A percentile compares a stretch with the other conserved stretches of the same genome.
These are phyloP conservation scores for Cacoxenus indagator DNA, from an alignment of 2,888 invertebrate species.

Conservation along the genomic window DNA sequence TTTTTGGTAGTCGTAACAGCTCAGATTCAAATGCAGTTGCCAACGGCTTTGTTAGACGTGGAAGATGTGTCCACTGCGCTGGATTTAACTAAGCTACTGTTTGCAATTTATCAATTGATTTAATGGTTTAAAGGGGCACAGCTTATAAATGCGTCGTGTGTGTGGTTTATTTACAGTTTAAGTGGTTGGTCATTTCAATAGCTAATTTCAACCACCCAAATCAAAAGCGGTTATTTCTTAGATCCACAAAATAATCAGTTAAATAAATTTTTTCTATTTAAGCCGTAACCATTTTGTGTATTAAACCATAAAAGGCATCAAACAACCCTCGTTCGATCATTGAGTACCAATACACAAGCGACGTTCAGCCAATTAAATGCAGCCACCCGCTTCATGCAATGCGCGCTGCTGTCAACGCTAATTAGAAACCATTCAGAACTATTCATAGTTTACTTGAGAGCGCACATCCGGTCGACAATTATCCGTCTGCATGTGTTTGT, in stretches of 20 bases:
- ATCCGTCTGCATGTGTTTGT: conserved; percentile 22
- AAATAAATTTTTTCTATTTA: too few relatives aligned
- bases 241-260: too few relatives aligned
- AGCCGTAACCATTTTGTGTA: background rate
- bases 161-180: conserved; percentile 30
- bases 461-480: conserved; percentile 46
- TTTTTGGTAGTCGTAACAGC: conserved; percentile 38
- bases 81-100: conserved; percentile 21
- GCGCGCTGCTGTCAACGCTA: conserved; percentile 51
- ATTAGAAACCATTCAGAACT: conserved; percentile 62
- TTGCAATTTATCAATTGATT: conserved; percentile 43
- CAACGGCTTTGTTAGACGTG: conserved; percentile 2
- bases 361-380: conserved; percentile 17
- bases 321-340: background rate
- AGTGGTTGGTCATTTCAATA: background rate
- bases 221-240: too few relatives aligned
- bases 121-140: conserved; percentile 61
- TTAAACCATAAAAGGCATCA: background rate
- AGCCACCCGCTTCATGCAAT: conserved; percentile 29
- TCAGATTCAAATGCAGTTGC: conserved; percentile 41
- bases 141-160: conserved; percentile 44
- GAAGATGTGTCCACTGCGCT: background rate
- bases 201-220: conserved; percentile 45
- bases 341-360: background rate
- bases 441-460: conserved; percentile 61